A percentile compares a stretch with the other conserved stretches of the same genome.
Evolutionary conservation across 2,888 invertebrate genomes (phyloP).

Genomic region (Drosophila stalkeri): DNA sequence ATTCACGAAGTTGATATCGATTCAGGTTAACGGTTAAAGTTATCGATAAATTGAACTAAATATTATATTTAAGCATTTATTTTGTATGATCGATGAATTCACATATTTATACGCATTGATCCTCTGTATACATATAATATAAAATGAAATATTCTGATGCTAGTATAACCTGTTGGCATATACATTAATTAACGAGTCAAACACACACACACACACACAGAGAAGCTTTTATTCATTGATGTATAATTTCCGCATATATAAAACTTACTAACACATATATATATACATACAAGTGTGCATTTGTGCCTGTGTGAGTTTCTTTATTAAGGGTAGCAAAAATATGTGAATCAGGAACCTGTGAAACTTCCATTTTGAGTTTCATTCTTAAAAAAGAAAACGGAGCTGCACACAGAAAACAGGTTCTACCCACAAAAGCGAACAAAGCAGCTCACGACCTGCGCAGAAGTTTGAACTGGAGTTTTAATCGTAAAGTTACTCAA

Average conservation of each 20-base stretch:
- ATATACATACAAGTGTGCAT: background rate
- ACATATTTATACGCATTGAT: background rate
- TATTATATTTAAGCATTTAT: background rate
- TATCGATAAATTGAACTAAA: background rate
- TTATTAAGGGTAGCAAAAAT: constrained; percentile 50
- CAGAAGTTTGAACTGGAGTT: constrained; percentile 69
- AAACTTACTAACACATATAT: background rate
- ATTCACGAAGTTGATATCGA: background rate
- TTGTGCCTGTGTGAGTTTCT: constrained; percentile 2
- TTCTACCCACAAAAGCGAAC: constrained; percentile 23
- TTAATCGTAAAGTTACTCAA: constrained; percentile 67
- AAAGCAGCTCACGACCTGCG: constrained; percentile 70
- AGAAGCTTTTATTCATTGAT: constrained; percentile 35
- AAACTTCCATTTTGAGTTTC: constrained; percentile 37
- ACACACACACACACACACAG: constrained; percentile 2
- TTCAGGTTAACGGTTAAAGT: background rate
- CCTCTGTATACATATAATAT: background rate
- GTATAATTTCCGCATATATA: constrained; percentile 20
- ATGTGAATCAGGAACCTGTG: constrained; percentile 33
- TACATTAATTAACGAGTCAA: constrained; percentile 30
- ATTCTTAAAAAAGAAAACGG: constrained; percentile 48
- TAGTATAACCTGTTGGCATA: background rate
- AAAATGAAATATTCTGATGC: background rate
- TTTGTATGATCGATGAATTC: background rate
- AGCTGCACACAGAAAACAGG: background rate